Conservation (phyloP, 1,140 invertebrate genomes). For the Asbolus verrucosus region DNA sequence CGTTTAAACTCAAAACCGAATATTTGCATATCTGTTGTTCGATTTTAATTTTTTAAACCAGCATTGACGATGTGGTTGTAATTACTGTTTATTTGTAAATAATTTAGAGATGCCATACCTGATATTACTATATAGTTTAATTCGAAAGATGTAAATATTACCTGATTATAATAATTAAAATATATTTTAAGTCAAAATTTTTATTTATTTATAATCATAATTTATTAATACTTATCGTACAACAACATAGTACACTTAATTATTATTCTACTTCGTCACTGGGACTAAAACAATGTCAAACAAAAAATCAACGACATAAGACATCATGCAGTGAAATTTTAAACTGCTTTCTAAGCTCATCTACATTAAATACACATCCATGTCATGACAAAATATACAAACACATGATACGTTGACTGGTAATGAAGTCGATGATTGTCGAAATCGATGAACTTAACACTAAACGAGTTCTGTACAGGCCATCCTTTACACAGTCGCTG, state of each 20-base stretch:
- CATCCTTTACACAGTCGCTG: background rate
- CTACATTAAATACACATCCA: background rate
- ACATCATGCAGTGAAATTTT: slow-evolving; percentile 10
- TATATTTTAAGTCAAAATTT: slow-evolving; percentile 54
- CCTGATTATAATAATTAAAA: slow-evolving; percentile 50
- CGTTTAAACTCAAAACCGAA: too few relatives aligned
- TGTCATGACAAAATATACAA: too few relatives aligned
- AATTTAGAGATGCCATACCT: slow-evolving; percentile 58
- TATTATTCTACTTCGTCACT: background rate
- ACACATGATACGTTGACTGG: too few relatives aligned
- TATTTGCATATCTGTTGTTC: too few relatives aligned
- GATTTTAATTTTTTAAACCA: slow-evolving; percentile 33
- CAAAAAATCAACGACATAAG: slow-evolving; percentile 28
- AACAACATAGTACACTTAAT: slow-evolving; percentile 15
- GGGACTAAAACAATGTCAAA: slow-evolving; percentile 17
- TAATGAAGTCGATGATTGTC: background rate
- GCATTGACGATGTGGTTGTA: slow-evolving; percentile 16
- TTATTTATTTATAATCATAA: too few relatives aligned
- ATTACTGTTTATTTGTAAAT: slow-evolving; percentile 52
- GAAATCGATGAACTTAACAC: slow-evolving; percentile 8
- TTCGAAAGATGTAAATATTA: slow-evolving; percentile 55
- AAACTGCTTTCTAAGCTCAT: slow-evolving; percentile 8
- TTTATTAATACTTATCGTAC: slow-evolving; percentile 31
- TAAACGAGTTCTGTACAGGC: slow-evolving; percentile 30
- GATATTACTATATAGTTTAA: slow-evolving; percentile 58